A percentile compares a stretch with the other conserved stretches of the same genome.
phyloP scores from a whole-genome alignment of 2,888 invertebrate genomes.

The Synergus japonicus region DNA sequence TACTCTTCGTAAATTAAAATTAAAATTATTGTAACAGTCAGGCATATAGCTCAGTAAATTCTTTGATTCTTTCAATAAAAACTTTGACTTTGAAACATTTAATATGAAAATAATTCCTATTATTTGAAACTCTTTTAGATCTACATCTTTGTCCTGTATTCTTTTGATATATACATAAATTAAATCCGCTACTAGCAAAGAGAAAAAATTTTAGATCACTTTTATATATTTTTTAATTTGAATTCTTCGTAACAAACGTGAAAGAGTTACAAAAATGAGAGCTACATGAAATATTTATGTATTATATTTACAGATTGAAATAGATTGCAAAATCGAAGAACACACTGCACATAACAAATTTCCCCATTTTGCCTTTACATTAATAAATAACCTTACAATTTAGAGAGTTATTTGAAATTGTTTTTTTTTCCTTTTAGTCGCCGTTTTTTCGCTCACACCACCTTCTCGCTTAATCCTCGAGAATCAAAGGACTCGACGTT shows the following conservation, averaged over 20 bases:
- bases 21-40: no score
- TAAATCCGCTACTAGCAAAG: no score
- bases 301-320: not conserved
- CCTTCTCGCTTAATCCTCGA: conserved; percentile 50
- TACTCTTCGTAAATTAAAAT: not conserved
- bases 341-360: not conserved
- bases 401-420: conserved; percentile 17
- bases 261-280: not conserved
- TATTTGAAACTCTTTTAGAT: no score
- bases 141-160: no score
- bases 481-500: conserved; percentile 55
- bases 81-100: no score
- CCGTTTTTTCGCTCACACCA: conserved; percentile 49
- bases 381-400: conserved; percentile 30
- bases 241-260: no score
- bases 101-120: no score
- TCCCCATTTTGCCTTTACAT: not conserved
- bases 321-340: conserved; percentile 1
- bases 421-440: conserved; percentile 43
- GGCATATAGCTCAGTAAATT: no score
- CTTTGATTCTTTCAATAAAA: no score
- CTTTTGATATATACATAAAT: no score
- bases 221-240: no score
- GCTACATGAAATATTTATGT: not conserved
- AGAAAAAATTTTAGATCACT: no score